Percentiles rank a stretch among this genome's conserved stretches.
phyloP scores from a whole-genome alignment of 2,888 invertebrate species.

The Sisyra nigra region DNA sequence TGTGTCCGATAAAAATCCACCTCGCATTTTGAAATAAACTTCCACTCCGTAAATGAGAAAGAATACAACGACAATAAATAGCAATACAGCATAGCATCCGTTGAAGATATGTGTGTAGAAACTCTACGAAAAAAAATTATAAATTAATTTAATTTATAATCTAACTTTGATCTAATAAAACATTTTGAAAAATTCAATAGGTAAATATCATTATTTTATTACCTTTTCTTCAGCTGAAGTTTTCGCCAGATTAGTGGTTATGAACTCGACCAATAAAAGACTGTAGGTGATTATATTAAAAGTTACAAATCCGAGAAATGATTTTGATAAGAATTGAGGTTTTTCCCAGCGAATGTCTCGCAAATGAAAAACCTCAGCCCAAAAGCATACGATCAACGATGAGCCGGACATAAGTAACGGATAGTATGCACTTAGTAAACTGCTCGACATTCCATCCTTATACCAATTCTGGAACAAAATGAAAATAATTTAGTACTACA shows the following conservation, averaged over 20 bases:
- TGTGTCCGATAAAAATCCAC: conserved; percentile 65
- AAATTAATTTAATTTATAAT: not conserved
- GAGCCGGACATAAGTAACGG: conserved; percentile 77
- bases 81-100: conserved; percentile 79
- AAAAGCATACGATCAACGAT: conserved; percentile 81
- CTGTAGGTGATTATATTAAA: conserved; percentile 83
- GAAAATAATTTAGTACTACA: not conserved
- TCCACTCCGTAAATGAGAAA: conserved; percentile 90
- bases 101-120: conserved; percentile 80
- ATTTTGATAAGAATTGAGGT: conserved; percentile 80
- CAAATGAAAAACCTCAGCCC: conserved; percentile 90
- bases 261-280: conserved; percentile 58
- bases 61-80: conserved; percentile 80
- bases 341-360: conserved; percentile 76
- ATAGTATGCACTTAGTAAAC: conserved; percentile 78
- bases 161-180: not conserved
- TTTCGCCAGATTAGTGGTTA: conserved; percentile 34
- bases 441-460: conserved; percentile 72
- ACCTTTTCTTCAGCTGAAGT: conserved; percentile 30
- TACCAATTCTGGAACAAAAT: conserved; percentile 45
- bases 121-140: conserved; percentile 30
- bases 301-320: conserved; percentile 74
- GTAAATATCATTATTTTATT: no score
- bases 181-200: no score
- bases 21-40: conserved; percentile 85